Conservation (phyloP, 2,797 vertebrate species). For the Rhodeus uyekii region DNA sequence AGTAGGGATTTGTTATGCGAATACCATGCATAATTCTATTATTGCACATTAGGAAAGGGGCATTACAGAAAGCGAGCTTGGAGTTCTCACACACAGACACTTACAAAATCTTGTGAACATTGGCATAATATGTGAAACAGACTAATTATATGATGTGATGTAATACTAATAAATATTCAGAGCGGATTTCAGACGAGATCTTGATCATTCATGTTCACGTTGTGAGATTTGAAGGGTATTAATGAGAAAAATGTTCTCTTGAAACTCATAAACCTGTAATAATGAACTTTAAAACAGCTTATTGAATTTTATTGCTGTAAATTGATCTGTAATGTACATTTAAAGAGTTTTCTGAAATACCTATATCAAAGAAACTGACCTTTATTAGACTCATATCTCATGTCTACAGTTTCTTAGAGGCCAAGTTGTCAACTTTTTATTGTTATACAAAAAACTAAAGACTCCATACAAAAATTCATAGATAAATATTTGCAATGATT, state of each 20-base stretch:
- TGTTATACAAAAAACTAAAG: not conserved
- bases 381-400: not conserved
- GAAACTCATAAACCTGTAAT: not conserved
- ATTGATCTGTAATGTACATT: not conserved
- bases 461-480: not conserved
- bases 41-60: slow-evolving; percentile 49
- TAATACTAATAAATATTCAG: not conserved
- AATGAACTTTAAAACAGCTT: not conserved
- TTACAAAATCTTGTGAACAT: not conserved
- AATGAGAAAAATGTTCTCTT: not conserved
- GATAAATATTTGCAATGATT: not conserved
- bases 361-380: not conserved
- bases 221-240: not conserved
- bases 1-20: slow-evolving; percentile 50
- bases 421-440: not conserved
- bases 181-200: not conserved
- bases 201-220: not conserved
- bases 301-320: not conserved
- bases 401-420: not conserved
- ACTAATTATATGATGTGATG: slow-evolving; percentile 22
- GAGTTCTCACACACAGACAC: slow-evolving; percentile 18
- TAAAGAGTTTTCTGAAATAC: not conserved
- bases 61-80: slow-evolving; percentile 9
- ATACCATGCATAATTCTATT: slow-evolving; percentile 53
- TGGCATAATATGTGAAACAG: not conserved